Percentiles rank a stretch among this genome's conserved stretches.
phyloP scores from a whole-genome alignment of 2,113 vertebrate genomes.

The Oreocharis arfaki region DNA sequence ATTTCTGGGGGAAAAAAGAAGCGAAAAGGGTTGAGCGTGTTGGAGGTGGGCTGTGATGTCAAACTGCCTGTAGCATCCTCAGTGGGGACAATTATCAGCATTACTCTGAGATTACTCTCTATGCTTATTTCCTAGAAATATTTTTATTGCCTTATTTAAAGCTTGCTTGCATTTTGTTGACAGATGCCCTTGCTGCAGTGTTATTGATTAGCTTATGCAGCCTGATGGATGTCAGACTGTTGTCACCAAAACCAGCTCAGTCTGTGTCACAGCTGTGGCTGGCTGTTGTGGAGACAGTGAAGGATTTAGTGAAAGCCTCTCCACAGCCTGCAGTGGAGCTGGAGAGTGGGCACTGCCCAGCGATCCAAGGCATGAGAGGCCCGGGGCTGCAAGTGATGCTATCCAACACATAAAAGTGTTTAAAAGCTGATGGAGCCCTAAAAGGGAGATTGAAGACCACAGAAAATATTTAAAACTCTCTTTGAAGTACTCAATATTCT shows the following conservation, averaged over 20 bases:
- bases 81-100: not conserved
- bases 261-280: not conserved
- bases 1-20: not conserved
- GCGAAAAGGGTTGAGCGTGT: not conserved
- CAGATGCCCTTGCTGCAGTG: not conserved
- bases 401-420: not conserved
- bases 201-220: not conserved
- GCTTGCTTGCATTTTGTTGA: not conserved
- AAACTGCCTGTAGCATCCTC: not conserved
- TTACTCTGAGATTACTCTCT: not conserved
- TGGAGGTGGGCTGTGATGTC: not conserved
- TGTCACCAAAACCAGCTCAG: not conserved
- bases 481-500: not conserved
- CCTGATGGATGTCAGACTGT: not conserved
- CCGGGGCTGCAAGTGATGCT: not conserved
- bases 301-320: not conserved
- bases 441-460: not conserved
- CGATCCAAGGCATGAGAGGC: rapidly evolving
- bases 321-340: not conserved
- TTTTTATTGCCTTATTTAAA: not conserved
- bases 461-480: not conserved
- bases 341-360: not conserved
- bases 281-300: not conserved
- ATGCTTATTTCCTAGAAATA: not conserved
- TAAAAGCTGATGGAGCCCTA: not conserved